These are phyloP conservation scores for Sminthurinus aureus DNA, from an alignment of 2,888 invertebrate species.

Conservation along the genomic window DNA sequence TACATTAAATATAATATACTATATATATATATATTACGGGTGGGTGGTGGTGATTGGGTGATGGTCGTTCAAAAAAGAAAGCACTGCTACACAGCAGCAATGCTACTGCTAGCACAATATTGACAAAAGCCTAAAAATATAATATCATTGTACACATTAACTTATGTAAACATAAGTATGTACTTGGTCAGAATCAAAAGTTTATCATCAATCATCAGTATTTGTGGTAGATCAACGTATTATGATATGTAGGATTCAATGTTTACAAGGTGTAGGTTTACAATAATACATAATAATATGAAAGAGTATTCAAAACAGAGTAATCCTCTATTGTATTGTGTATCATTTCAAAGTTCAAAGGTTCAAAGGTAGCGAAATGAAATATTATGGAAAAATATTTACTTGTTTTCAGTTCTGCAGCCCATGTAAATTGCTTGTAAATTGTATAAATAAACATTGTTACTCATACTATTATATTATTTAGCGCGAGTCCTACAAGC, in stretches of 20 bases:
- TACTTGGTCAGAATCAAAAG: too few relatives aligned
- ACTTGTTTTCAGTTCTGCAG: background rate
- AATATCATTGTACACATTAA: too few relatives aligned
- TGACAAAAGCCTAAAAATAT: background rate
- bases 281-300: too few relatives aligned
- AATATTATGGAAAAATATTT: background rate
- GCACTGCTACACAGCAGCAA: background rate
- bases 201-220: too few relatives aligned
- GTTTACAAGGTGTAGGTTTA: too few relatives aligned
- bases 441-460: background rate
- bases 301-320: too few relatives aligned
- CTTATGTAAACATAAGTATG: too few relatives aligned
- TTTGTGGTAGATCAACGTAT: too few relatives aligned
- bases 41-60: constrained; percentile 14
- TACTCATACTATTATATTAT: constrained; percentile 6
- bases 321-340: too few relatives aligned
- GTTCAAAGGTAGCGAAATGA: background rate
- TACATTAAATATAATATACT: constrained; percentile 2
- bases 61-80: background rate
- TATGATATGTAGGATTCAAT: too few relatives aligned
- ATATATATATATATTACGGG: too few relatives aligned
- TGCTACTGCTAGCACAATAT: background rate
- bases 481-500: constrained; percentile 96
- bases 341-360: too few relatives aligned
- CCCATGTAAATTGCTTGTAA: background rate